A percentile compares a stretch with the other conserved stretches of the same genome.
Conservation (phyloP, 2,888 invertebrate species). For the Agapetus fuscipes region DNA sequence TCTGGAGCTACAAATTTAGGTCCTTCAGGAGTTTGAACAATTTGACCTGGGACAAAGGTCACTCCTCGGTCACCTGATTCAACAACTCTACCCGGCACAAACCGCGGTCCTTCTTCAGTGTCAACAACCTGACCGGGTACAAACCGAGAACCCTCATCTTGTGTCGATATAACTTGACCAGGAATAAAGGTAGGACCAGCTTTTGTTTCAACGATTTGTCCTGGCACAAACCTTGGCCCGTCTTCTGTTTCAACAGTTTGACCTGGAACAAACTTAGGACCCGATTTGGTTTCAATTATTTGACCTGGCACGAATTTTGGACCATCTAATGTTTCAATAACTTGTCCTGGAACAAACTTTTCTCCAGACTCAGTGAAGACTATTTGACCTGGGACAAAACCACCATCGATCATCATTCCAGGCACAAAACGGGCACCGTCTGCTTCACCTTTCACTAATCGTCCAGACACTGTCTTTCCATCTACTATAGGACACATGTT, state of each 20-base stretch:
- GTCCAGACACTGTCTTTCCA: slow-evolving; percentile 55
- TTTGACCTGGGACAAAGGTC: slow-evolving; percentile 71
- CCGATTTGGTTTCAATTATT: slow-evolving; percentile 58
- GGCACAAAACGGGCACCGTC: slow-evolving; percentile 59
- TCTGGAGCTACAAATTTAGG: slow-evolving; percentile 60
- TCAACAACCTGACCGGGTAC: slow-evolving; percentile 64
- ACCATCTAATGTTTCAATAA: slow-evolving; percentile 57
- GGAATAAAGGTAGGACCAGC: slow-evolving; percentile 69
- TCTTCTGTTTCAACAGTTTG: slow-evolving; percentile 63
- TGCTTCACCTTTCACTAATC: slow-evolving; percentile 49
- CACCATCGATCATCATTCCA: slow-evolving; percentile 56
- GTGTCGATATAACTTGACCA: slow-evolving; percentile 61
- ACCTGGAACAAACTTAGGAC: slow-evolving; percentile 57
- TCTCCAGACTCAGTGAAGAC: slow-evolving; percentile 60
- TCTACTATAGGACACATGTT: slow-evolving; percentile 39
- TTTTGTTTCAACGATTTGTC: slow-evolving; percentile 65
- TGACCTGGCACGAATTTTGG: slow-evolving; percentile 71
- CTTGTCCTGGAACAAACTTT: slow-evolving; percentile 62
- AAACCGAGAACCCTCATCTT: slow-evolving; percentile 50
- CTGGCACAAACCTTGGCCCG: slow-evolving; percentile 67
- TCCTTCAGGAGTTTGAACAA: slow-evolving; percentile 62
- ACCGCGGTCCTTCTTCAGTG: slow-evolving; percentile 58
- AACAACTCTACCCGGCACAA: slow-evolving; percentile 63
- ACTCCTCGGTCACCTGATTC: slow-evolving; percentile 60
- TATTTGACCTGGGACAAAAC: slow-evolving; percentile 60